Evolutionary conservation across 2,888 invertebrate species (phyloP), one percentile per base, ranked within the genome.

Genomic region (Himalopsyche japonica): DNA sequence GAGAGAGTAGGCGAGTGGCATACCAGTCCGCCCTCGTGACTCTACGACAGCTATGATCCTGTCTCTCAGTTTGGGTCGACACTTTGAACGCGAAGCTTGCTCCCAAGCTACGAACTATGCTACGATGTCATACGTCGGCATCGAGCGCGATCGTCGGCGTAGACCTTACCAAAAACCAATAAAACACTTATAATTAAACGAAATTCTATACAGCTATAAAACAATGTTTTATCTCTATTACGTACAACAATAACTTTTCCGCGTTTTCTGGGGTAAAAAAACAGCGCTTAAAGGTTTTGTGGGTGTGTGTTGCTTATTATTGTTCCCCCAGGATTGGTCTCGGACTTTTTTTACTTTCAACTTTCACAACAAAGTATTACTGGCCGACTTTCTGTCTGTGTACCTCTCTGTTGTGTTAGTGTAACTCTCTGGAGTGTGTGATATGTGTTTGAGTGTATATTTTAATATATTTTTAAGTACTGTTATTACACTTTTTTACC

Each of bases 61-160:
- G 83, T 83, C 82, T 70, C 80, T 86, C 86, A 86, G 86, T 86
- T 84, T 70, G 84, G 80, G 77, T 84, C 84, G 86, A 86, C 82
- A 82, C 86, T 86, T 83, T 80, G 84, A 80, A 80, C 84, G 86
- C 82, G 86, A 64, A 64, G 86, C 86, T 80, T 79, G 86, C 82
- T 70, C 76, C 70, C 79, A 79, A 49, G 79, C 82, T 78, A 57
- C 82, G 79, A 49, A 79, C 70, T 70, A 27, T 18, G 80, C 83
- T 83, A 80, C 83, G 83, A 70, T 83, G 83, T 79, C 70, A 79
- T 78, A 78, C 83, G 83, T 32, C 57, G 79, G 43, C 64, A 70
- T 70, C 70, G 70, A 15, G 30, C 49, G 76, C 79, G 77, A 37
- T 30, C 34, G 57, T 37, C 43, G 37, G 70, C 70, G 70, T 70